These are phyloP conservation scores for Arctopsyche grandis DNA, from an alignment of 1,140 invertebrate genomes.

Conservation along the genomic window DNA sequence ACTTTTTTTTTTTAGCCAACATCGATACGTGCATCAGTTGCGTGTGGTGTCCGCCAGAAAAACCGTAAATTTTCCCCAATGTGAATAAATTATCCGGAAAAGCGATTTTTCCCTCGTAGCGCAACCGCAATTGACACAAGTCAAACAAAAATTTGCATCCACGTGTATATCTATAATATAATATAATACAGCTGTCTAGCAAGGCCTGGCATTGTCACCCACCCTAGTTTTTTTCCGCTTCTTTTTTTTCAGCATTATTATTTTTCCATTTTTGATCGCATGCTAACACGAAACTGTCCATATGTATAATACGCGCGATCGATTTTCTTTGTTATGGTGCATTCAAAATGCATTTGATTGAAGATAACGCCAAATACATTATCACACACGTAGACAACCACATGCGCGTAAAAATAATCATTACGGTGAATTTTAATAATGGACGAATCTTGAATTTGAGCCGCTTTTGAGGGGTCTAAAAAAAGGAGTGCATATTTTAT, in stretches of 20 bases:
- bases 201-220: slow-evolving; percentile 1
- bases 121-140: too few relatives aligned
- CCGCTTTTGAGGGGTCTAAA: too few relatives aligned
- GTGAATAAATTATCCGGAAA: too few relatives aligned
- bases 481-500: not conserved
- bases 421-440: not conserved
- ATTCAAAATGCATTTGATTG: slow-evolving; percentile 49
- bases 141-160: too few relatives aligned
- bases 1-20: too few relatives aligned
- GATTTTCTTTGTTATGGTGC: slow-evolving; percentile 52
- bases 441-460: not conserved
- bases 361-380: slow-evolving; percentile 25
- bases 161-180: too few relatives aligned
- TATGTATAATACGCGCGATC: slow-evolving; percentile 29
- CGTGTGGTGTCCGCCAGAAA: too few relatives aligned
- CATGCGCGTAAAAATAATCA: not conserved
- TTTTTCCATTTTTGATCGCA: slow-evolving; percentile 43
- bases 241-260: slow-evolving; percentile 15
- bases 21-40: too few relatives aligned
- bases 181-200: not conserved
- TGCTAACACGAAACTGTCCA: slow-evolving; percentile 44
- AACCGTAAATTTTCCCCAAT: too few relatives aligned
- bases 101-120: too few relatives aligned
- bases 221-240: not conserved
- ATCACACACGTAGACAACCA: not conserved